Base-by-base conservation (phyloP, 2,113 vertebrate genomes). In the Glaucidium brasilianum region DNA sequence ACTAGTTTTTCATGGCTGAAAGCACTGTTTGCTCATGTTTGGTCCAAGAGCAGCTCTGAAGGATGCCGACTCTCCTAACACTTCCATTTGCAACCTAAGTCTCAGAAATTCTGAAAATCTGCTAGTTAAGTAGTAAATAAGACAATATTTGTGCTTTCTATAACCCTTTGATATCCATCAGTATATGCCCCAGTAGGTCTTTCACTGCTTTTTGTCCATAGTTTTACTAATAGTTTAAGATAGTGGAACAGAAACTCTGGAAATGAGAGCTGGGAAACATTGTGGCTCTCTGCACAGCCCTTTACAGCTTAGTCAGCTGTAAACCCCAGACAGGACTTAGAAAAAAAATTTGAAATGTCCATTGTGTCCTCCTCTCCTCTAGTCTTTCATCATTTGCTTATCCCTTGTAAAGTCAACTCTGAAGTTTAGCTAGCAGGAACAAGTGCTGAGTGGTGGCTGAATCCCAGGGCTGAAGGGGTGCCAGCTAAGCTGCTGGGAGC, bases 381-480 rank as follows among this genome's bases (percentile, higher is more conserved):
- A 50, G 34, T 81, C 41, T 67, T 81, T 49, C 62, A 45, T 58
- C 21, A 25, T 63, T 72, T 60, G 27, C 81, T 71, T 27, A 12
- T 4, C 2, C 6, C 15, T 26, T 45, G 34, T 67, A 37, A 78
- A 49, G 14, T 58, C 62, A 71, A 0, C 41, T 43, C 58, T 35
- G 58, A 79, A 30, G 29, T 22, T 59, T 5, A 68, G 14, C 17
- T 58, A 6, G 5, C 39, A 45, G 3, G 15, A 39, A 35, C 59
- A 22, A 35, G 18, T 59, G 59, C 74, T 53, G 63, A 16, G 23
- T 3, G 12, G 22, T 3, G 3, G 69, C 50, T 0, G 0, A 29
- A 56, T 66, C 39, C 81, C 3, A 1, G 55, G 32, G 12, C 58
- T 0, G 2, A 52, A 56, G 12, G 3, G 4, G 3, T 34, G 35